Conservation (phyloP, 2,113 vertebrate species). For the Otus sunia region DNA sequence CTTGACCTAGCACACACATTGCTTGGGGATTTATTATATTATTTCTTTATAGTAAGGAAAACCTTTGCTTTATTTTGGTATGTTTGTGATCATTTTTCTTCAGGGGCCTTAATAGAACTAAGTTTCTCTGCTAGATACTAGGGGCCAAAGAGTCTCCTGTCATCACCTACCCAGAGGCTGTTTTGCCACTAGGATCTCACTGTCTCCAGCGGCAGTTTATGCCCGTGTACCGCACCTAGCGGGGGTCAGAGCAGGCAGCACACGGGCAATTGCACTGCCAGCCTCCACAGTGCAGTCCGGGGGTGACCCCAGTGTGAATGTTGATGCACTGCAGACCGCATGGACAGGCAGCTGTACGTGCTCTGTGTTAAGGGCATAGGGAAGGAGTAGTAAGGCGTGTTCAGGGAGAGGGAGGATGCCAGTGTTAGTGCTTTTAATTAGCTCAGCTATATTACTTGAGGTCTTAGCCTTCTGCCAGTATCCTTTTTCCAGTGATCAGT, state of each 20-base stretch:
- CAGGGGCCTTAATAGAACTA: background rate
- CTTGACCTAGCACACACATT: background rate
- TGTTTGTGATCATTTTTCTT: background rate
- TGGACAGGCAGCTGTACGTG: background rate
- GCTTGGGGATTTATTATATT: background rate
- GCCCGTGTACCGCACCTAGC: rapidly evolving
- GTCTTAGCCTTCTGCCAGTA: background rate
- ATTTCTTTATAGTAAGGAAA: background rate
- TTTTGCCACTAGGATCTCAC: background rate
- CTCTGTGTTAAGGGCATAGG: background rate
- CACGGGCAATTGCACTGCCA: background rate
- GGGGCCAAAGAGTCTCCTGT: background rate
- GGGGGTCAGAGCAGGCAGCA: background rate
- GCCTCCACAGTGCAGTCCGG: background rate
- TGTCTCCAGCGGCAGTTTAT: background rate
- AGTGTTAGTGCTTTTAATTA: background rate
- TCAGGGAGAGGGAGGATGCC: background rate
- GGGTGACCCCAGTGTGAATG: background rate
- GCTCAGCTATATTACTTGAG: background rate
- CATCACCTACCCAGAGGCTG: background rate
- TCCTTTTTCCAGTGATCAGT: background rate
- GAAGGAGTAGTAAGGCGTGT: background rate
- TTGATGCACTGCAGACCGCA: rapidly evolving
- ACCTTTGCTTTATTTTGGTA: background rate
- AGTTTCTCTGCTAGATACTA: background rate